Percentiles rank a stretch among this genome's conserved stretches.
phyloP scores from a whole-genome alignment of 2,888 invertebrate genomes.

The Teinopalpus imperialis region DNA sequence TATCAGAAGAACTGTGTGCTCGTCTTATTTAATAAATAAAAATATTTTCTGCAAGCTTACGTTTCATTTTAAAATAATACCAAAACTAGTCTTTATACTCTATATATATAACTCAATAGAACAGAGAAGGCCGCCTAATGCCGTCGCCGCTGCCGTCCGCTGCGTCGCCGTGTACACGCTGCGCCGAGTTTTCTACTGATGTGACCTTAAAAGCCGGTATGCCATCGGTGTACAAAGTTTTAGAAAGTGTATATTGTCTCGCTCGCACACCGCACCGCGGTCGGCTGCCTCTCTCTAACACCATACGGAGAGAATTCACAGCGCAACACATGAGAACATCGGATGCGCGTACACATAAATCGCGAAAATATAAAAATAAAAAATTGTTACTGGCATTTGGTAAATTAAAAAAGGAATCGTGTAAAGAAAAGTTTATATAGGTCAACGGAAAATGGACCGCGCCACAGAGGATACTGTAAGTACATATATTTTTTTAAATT shows the following conservation, averaged over 20 bases:
- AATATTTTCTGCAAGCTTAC: no score
- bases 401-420: conserved; percentile 1
- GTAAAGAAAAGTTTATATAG: conserved; percentile 20
- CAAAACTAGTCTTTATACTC: no score
- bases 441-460: conserved; percentile 11
- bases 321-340: conserved; percentile 36
- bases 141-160: no score
- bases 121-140: no score
- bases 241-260: conserved; percentile 65
- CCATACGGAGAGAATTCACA: conserved; percentile 15
- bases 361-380: no score
- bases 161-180: no score
- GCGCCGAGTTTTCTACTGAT: conserved; percentile 46
- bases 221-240: conserved; percentile 50
- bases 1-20: no score
- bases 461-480: conserved; percentile 5
- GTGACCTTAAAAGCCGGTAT: conserved; percentile 68
- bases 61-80: no score
- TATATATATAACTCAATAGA: no score
- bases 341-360: conserved; percentile 37
- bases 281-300: conserved; percentile 40
- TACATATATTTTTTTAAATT: conserved; percentile 1
- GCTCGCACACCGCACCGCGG: conserved; percentile 30
- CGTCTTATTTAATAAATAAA: no score
- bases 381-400: conserved; percentile 6